These are phyloP conservation scores for Prolemur simus DNA, from an alignment of 2,113 vertebrate genomes.

Conservation along the genomic window DNA sequence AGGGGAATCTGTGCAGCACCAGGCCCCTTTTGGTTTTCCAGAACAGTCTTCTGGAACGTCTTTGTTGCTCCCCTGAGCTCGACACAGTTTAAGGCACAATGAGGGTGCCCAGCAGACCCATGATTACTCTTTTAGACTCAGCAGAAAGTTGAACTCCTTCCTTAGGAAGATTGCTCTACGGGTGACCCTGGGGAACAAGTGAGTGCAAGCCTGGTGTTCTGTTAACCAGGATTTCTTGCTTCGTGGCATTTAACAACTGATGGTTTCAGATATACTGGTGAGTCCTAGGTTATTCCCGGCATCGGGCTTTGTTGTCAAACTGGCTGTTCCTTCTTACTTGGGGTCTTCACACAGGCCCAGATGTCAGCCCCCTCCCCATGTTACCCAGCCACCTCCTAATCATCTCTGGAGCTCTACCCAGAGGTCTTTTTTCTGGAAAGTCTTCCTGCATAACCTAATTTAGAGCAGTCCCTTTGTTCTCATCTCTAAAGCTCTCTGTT, in stretches of 20 bases:
- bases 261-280: accelerated
- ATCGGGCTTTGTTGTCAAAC: accelerated
- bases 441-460: neutral
- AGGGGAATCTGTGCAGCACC: accelerated
- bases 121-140: too few relatives aligned
- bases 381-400: neutral
- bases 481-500: neutral
- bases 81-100: accelerated
- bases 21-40: neutral
- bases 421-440: neutral
- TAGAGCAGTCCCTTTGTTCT: too few relatives aligned
- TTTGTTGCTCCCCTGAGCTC: neutral
- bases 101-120: neutral
- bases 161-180: accelerated
- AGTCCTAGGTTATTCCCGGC: neutral
- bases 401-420: neutral
- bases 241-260: neutral
- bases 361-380: neutral
- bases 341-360: accelerated
- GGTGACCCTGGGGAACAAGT: neutral
- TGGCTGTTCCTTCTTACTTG: accelerated
- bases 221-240: accelerated
- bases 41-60: neutral
- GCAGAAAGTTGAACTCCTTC: neutral
- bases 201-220: accelerated